Percentiles rank a stretch among this genome's conserved stretches.
These are phyloP conservation scores for Hippolais icterina DNA, from an alignment of 2,113 vertebrate genomes.

Conservation along the genomic window DNA sequence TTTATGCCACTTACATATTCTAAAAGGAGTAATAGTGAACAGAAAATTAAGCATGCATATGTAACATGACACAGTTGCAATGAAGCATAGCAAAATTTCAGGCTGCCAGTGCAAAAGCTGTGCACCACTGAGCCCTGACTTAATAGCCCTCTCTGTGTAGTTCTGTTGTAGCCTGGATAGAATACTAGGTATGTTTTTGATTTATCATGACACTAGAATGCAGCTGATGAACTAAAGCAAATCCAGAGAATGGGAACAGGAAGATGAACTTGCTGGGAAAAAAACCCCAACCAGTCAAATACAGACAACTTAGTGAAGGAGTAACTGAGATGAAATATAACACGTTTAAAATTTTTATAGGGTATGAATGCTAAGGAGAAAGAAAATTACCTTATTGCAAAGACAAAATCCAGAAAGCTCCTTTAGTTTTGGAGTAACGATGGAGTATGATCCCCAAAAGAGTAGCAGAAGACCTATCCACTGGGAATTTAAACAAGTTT, in stretches of 20 bases:
- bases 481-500: not conserved
- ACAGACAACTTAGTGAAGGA: not conserved
- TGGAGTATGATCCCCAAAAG: not conserved
- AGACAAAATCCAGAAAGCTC: not conserved
- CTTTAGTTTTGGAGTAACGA: not conserved
- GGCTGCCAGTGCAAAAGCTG: not conserved
- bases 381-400: not conserved
- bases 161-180: not conserved
- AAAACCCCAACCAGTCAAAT: not conserved
- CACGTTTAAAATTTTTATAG: not conserved
- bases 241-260: not conserved
- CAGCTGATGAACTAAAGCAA: not conserved
- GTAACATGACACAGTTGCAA: not conserved
- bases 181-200: not conserved
- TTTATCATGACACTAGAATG: not conserved
- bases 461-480: not conserved
- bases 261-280: not conserved
- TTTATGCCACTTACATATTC: not conserved
- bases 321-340: not conserved
- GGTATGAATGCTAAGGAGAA: not conserved
- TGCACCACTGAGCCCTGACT: not conserved
- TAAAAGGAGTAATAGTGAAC: not conserved
- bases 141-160: not conserved
- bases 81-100: not conserved
- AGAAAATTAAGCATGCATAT: conserved; percentile 32